Base-by-base conservation (phyloP, 2,888 invertebrate genomes). In the Altica lythri region DNA sequence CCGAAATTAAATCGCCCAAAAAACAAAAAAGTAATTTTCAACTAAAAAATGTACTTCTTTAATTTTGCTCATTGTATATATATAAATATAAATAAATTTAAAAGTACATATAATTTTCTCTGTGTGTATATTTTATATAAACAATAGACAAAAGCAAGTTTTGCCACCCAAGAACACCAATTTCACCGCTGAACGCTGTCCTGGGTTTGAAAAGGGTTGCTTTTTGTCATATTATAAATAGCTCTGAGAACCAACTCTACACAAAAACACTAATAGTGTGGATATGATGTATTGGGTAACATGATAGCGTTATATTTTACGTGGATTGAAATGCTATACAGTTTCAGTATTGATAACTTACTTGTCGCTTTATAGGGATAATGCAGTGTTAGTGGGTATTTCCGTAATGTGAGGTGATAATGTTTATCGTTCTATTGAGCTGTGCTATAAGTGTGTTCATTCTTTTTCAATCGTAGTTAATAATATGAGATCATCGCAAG, bases 211-310 rank as follows among this genome's bases (percentile, higher is more conserved):
- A 53, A 53, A 53, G 53, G 53, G 53, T 53, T 53, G 43, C 29
- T 48, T 43, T 48, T 48, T 47, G 53, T 43, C 29, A 29, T 43
- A 37, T 48, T 47, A 53, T 48, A 37, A 53, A 45, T 48, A 48
- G 53, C 27, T 14, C 34, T 32, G 40, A 30, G 38, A 48, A 48
- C 38, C 14, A 40, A 13, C 32, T 32, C 49, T 14, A 32, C 49
- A 12, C 49, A 49, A 49, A 49, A 49, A 49, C 49, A 49, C 49
- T 49, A 49, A 49, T 49, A 49, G 49, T 49, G 49, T 49, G 49
- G 40, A 42, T 49, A 49, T 49, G 49, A 49, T 49, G 40, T 49
- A 49, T 49, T 49, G 40, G 49, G 49, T 49, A 40, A 49, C 38
- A 40, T 49, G 40, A 49, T 48, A 48, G 17, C 48, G 38, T 48